These are phyloP conservation scores for Rhinolophus sinicus DNA, from an alignment of 2,113 vertebrate species.

Conservation along the genomic window DNA sequence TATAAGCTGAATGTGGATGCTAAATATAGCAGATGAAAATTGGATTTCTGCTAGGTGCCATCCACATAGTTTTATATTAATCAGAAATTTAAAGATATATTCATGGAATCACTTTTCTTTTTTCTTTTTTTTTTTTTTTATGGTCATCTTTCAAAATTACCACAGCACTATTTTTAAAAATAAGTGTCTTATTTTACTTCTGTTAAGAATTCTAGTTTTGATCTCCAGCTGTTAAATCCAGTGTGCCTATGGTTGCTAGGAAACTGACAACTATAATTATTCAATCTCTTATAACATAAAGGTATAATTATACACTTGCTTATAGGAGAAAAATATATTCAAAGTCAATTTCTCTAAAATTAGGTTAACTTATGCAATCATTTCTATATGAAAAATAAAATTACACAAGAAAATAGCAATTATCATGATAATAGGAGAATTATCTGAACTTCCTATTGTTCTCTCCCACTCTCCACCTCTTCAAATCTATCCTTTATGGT, in stretches of 20 bases:
- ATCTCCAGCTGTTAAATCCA: slow-evolving; percentile 76
- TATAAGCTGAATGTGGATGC: slow-evolving; percentile 35
- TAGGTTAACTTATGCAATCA: slow-evolving; percentile 71
- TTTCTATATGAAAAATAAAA: slow-evolving; percentile 62
- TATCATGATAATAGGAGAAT: slow-evolving; percentile 47
- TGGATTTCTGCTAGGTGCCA: slow-evolving; percentile 24
- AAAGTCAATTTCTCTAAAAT: slow-evolving; percentile 68
- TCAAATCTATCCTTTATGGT: slow-evolving; percentile 34
- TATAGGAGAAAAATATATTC: slow-evolving; percentile 55
- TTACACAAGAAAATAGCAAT: slow-evolving; percentile 45
- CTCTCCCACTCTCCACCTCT: not conserved
- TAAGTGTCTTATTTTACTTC: slow-evolving; percentile 75
- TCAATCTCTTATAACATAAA: slow-evolving; percentile 78
- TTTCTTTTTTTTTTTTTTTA: slow-evolving; percentile 50
- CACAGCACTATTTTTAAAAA: slow-evolving; percentile 78
- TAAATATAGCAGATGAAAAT: slow-evolving; percentile 67
- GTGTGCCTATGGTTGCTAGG: slow-evolving; percentile 83
- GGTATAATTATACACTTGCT: slow-evolving; percentile 75
- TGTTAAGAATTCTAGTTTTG: slow-evolving; percentile 77
- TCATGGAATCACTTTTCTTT: slow-evolving; percentile 36
- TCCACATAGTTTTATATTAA: slow-evolving; percentile 65
- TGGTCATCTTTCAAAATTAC: slow-evolving; percentile 74
- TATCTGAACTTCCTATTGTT: slow-evolving; percentile 29
- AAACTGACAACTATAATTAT: slow-evolving; percentile 82
- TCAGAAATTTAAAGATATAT: slow-evolving; percentile 67